Evolutionary conservation across 2,888 invertebrate species (phyloP).

Genomic region (Dicranocentrus wangi): DNA sequence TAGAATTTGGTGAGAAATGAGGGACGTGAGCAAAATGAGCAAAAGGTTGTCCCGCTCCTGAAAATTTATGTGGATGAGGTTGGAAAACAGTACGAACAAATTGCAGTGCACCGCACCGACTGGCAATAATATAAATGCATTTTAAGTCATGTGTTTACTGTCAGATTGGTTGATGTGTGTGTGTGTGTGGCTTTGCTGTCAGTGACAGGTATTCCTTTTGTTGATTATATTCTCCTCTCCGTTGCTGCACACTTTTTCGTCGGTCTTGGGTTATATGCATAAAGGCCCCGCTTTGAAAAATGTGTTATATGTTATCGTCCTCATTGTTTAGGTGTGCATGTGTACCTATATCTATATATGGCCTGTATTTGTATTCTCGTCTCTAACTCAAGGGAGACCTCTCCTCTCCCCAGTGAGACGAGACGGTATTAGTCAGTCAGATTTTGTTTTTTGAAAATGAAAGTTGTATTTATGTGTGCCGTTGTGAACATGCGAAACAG

Average conservation of each 20-base stretch:
- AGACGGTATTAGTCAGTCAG: neutral
- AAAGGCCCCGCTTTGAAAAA: neutral
- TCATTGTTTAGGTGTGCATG: neutral
- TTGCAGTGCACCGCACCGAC: neutral
- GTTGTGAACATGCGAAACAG: conserved; percentile 38
- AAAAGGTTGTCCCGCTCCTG: no score
- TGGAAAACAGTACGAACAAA: neutral
- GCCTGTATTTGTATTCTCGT: neutral
- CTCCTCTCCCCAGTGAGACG: neutral
- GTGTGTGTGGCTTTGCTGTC: neutral
- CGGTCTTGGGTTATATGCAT: neutral
- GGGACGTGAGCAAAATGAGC: no score
- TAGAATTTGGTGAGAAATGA: no score
- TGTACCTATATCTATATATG: no score
- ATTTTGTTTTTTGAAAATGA: conserved; percentile 69
- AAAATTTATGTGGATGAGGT: no score
- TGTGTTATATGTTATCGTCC: neutral
- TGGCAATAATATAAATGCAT: neutral
- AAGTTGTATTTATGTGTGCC: conserved; percentile 53
- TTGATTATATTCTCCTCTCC: neutral
- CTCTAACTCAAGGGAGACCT: conserved; percentile 42
- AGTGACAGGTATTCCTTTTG: conserved; percentile 26
- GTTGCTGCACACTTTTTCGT: no score
- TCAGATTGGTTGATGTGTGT: neutral
- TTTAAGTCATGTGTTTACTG: conserved; percentile 23